Percentiles rank a stretch among this genome's conserved stretches.
Conservation (phyloP, 2,113 vertebrate genomes). For the Albula goreensis region DNA sequence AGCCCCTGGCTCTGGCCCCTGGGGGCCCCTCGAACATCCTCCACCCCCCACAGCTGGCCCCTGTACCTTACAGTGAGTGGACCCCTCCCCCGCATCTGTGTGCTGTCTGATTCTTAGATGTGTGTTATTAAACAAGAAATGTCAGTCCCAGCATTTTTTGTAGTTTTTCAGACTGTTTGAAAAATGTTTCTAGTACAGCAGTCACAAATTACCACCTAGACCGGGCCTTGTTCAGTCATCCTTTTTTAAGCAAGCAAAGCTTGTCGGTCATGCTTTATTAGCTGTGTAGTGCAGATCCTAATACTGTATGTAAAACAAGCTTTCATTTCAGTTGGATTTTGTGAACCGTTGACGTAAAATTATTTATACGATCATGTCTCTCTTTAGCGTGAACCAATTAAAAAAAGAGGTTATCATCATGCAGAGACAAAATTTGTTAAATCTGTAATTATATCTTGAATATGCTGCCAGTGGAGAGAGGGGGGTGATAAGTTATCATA, state of each 20-base stretch:
- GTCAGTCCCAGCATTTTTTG: background rate
- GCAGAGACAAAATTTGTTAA: conserved; percentile 22
- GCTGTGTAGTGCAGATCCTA: background rate
- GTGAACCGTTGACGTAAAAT: background rate
- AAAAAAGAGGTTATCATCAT: conserved; percentile 21
- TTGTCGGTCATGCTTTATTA: background rate
- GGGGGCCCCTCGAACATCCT: conserved; percentile 58
- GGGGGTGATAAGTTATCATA: conserved; percentile 32
- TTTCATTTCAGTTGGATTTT: background rate
- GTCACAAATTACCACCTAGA: too few species aligned
- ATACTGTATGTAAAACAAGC: background rate
- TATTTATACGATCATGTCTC: background rate
- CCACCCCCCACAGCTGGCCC: conserved; percentile 67
- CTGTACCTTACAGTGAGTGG: conserved; percentile 79
- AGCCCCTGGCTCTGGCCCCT: conserved; percentile 67
- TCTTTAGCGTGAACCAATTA: background rate
- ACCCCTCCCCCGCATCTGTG: background rate
- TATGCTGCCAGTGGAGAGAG: conserved; percentile 23
- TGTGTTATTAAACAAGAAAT: conserved; percentile 10
- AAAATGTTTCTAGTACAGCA: background rate
- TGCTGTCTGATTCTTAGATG: conserved; percentile 7
- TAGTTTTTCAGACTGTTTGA: background rate
- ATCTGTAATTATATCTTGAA: conserved; percentile 43
- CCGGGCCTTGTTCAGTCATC: background rate
- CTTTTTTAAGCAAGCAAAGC: background rate